These are phyloP conservation scores for Dicyrtomina minuta DNA, from an alignment of 2,888 invertebrate species.

Conservation along the genomic window DNA sequence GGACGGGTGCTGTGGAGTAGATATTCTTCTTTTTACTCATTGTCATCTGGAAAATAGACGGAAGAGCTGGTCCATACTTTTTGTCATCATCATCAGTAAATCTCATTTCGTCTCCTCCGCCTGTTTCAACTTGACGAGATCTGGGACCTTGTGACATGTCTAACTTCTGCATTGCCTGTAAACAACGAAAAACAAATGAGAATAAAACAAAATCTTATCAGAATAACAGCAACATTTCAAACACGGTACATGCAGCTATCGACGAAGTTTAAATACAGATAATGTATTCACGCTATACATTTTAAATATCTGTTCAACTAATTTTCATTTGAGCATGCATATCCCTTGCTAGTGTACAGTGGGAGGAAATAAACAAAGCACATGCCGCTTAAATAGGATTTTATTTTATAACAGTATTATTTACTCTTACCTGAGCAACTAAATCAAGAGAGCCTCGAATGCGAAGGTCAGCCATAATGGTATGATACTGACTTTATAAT, in stretches of 20 bases:
- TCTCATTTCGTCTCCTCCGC: slow-evolving; percentile 33
- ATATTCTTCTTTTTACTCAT: slow-evolving; percentile 49
- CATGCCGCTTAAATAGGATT: too few relatives aligned
- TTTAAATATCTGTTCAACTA: too few relatives aligned
- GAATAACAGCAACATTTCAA: too few relatives aligned
- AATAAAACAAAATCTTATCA: background rate
- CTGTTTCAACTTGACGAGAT: slow-evolving; percentile 15
- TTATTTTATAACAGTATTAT: too few relatives aligned
- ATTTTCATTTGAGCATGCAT: too few relatives aligned
- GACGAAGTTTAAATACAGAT: too few relatives aligned
- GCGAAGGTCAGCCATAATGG: slow-evolving; percentile 17
- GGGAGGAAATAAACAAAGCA: too few relatives aligned
- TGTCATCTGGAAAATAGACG: slow-evolving; percentile 40
- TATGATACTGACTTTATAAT: too few relatives aligned
- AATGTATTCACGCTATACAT: too few relatives aligned
- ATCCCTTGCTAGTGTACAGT: too few relatives aligned
- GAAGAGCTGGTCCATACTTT: slow-evolving; percentile 7
- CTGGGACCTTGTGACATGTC: slow-evolving; percentile 6
- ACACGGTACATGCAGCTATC: too few relatives aligned
- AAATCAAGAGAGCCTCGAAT: slow-evolving; percentile 13
- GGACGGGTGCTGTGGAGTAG: slow-evolving; percentile 56
- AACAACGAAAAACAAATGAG: background rate
- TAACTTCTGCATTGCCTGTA: slow-evolving; percentile 16
- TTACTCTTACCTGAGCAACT: slow-evolving; percentile 8
- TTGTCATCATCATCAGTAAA: slow-evolving; percentile 25